Evolutionary conservation across 2,888 invertebrate genomes (phyloP), one percentile per base, ranked within the genome.

Genomic region (Gastrophysa polygoni): DNA sequence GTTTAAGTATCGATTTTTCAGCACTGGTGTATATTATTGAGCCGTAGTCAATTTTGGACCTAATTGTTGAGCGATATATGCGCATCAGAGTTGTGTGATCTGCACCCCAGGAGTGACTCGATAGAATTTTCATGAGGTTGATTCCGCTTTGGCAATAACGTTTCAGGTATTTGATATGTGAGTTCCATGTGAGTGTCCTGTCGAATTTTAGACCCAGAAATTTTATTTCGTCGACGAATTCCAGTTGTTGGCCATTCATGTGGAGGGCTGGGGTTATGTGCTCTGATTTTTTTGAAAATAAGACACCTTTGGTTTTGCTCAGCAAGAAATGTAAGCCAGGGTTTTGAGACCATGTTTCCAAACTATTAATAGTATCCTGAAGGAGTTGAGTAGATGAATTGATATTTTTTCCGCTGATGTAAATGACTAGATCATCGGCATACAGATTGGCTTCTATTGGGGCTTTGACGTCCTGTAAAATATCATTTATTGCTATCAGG

Each of bases 191-290:
- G 10, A 29, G 28, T 14, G 29, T 29, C 14, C 5, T 16, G 10
- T 51, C 51, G 29, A 51, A 51, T 2, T 8, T 24, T 16, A 51
- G 24, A 14, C 51, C 51, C 10, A 51, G 14, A 51, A 28, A 51
- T 28, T 29, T 51, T 17, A 51, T 28, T 3, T 28, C 11, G 10
- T 51, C 29, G 24, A 29, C 14, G 10, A 32, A 32, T 32, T 32
- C 32, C 11, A 32, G 32, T 32, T 32, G 32, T 32, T 32, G 32
- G 10, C 11, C 11, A 11, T 32, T 32, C 2, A 32, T 2, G 2
- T 7, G 2, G 2, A 32, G 8, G 10, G 10, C 10, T 32, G 32
- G 32, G 2, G 8, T 7, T 32, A 2, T 2, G 10, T 11, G 11
- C 2, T 32, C 11, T 2, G 32, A 10, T 32, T 32, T 32, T 32